Evolutionary conservation across 2,888 invertebrate genomes (phyloP).

Genomic region (Sycophila texana): DNA sequence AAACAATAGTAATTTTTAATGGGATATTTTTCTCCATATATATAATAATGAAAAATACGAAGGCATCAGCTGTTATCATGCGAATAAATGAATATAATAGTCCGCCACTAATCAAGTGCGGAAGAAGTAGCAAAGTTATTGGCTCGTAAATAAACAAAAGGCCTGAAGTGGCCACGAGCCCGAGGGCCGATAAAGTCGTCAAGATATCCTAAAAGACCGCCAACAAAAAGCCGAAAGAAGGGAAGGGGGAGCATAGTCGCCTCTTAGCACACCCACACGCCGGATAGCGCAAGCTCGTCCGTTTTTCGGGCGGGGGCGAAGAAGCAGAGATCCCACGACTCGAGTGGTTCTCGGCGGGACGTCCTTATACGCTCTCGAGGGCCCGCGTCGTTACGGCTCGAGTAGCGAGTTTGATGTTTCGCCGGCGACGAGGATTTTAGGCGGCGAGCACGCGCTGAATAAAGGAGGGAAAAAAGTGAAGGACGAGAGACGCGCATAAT

Average conservation of each 20-base stretch:
- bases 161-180: neutral
- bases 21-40: too few relatives aligned
- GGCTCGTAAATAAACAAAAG: conserved; percentile 28
- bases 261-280: too few relatives aligned
- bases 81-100: neutral
- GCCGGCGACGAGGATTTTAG: conserved; percentile 6
- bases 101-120: neutral
- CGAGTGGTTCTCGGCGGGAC: conserved; percentile 70
- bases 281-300: too few relatives aligned
- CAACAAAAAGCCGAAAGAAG: neutral
- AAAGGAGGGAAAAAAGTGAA: conserved; percentile 15
- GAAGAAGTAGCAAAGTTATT: neutral
- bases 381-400: conserved; percentile 65
- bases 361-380: conserved; percentile 63
- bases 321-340: conserved; percentile 40
- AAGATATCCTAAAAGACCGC: neutral
- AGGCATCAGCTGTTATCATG: too few relatives aligned
- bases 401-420: conserved; percentile 53
- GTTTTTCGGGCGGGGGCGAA: too few relatives aligned
- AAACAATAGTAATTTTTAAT: too few relatives aligned
- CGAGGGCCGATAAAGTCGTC: conserved; percentile 32
- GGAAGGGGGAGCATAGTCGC: neutral
- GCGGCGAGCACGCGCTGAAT: neutral
- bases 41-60: too few relatives aligned
- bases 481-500: conserved; percentile 6